Evolutionary conservation across 1,140 invertebrate genomes (phyloP).

Genomic region (Zaprionus gabonicus): DNA sequence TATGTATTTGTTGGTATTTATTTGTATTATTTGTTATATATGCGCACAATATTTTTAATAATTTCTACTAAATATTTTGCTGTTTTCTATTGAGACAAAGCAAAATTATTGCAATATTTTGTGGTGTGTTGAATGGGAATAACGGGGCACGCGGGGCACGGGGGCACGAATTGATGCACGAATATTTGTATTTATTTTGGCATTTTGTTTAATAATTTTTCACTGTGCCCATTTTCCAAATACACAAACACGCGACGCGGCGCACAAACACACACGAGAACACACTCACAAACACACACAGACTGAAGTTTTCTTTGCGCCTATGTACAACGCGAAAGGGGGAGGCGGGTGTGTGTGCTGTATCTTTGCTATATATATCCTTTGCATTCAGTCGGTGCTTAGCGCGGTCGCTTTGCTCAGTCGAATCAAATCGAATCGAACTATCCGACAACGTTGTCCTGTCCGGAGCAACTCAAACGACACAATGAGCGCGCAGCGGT

Average conservation of each 20-base stretch:
- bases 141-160: not conserved
- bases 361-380: constrained; percentile 59
- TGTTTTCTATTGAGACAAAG: not conserved
- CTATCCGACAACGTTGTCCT: constrained; percentile 71
- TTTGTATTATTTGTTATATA: not conserved
- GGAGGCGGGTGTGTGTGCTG: constrained; percentile 22
- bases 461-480: constrained; percentile 83
- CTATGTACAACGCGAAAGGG: constrained; percentile 47
- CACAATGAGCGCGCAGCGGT: constrained; percentile 78
- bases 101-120: constrained; percentile 7
- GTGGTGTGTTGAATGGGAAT: too few species aligned
- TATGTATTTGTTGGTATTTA: not conserved
- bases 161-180: not conserved
- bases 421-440: constrained; percentile 14
- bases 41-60: constrained; percentile 3
- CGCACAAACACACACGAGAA: constrained; percentile 41
- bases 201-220: constrained; percentile 75
- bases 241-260: constrained; percentile 60
- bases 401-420: constrained; percentile 47
- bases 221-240: constrained; percentile 66
- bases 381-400: constrained; percentile 54
- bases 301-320: constrained; percentile 56
- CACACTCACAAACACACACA: constrained; percentile 20
- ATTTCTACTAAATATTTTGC: constrained; percentile 6
- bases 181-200: constrained; percentile 38